These are phyloP conservation scores for Pseudopipra pipra DNA, from an alignment of 2,113 vertebrate species.

Conservation along the genomic window DNA sequence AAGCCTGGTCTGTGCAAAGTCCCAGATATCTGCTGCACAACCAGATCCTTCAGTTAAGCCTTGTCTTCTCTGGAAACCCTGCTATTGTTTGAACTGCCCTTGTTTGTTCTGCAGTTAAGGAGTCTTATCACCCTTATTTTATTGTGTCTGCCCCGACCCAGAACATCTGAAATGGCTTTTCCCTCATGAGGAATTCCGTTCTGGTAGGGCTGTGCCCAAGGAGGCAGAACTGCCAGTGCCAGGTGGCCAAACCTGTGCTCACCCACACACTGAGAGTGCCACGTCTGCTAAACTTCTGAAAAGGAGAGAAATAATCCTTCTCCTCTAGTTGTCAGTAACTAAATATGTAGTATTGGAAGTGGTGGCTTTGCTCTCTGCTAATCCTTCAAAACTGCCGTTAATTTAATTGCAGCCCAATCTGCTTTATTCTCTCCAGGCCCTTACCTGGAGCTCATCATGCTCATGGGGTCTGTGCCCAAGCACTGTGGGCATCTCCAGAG, in stretches of 20 bases:
- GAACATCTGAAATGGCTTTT: background rate
- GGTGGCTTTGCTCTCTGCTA: background rate
- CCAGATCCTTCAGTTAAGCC: background rate
- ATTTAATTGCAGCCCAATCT: background rate
- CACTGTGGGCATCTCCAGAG: background rate
- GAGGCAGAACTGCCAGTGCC: background rate
- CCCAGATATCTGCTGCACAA: background rate
- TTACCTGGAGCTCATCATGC: background rate
- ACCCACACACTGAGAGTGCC: rapidly evolving
- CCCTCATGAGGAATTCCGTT: background rate
- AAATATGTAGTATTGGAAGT: background rate
- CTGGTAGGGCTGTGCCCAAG: background rate
- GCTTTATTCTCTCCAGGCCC: background rate
- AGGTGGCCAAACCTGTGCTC: background rate
- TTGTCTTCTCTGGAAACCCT: background rate
- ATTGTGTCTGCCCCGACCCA: constrained; percentile 4
- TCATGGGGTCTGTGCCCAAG: background rate
- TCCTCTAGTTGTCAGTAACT: background rate
- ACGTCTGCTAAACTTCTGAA: background rate
- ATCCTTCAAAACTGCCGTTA: background rate
- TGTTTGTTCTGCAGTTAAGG: constrained; percentile 41
- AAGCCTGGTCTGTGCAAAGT: background rate
- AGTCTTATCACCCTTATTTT: constrained; percentile 17
- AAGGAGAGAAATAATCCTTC: background rate
- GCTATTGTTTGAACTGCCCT: background rate